These are phyloP conservation scores for Limonius californicus DNA, from an alignment of 1,140 invertebrate genomes.

Conservation along the genomic window DNA sequence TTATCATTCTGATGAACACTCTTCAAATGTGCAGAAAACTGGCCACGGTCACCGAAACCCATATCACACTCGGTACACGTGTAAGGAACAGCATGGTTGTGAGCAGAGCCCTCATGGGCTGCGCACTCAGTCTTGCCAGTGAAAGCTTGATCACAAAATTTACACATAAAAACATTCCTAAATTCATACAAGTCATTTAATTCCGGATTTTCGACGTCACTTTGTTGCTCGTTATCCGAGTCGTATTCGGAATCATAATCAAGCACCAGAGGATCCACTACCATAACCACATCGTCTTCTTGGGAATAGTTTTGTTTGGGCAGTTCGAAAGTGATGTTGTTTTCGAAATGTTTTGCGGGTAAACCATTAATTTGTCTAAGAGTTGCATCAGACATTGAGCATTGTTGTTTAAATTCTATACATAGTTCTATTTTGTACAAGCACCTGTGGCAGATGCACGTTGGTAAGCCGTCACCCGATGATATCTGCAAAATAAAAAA, in stretches of 20 bases:
- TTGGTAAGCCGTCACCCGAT: slow-evolving; percentile 55
- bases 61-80: slow-evolving; percentile 57
- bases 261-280: slow-evolving; percentile 57
- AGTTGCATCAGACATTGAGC: slow-evolving; percentile 54
- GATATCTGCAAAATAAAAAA: slow-evolving; percentile 38
- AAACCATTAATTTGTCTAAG: slow-evolving; percentile 50
- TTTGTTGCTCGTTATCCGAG: slow-evolving; percentile 33
- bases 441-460: slow-evolving; percentile 57
- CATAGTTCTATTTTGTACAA: slow-evolving; percentile 57
- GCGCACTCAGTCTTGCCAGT: slow-evolving; percentile 55
- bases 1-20: slow-evolving; percentile 60
- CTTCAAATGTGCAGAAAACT: slow-evolving; percentile 59
- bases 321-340: neutral
- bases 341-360: slow-evolving; percentile 33
- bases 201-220: slow-evolving; percentile 36
- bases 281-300: slow-evolving; percentile 58
- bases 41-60: slow-evolving; percentile 52
- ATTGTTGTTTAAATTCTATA: slow-evolving; percentile 54
- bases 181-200: slow-evolving; percentile 39
- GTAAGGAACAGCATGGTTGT: slow-evolving; percentile 49
- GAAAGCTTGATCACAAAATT: slow-evolving; percentile 65
- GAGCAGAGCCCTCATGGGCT: slow-evolving; percentile 53
- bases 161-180: slow-evolving; percentile 61
- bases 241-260: slow-evolving; percentile 56
- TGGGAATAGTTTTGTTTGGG: slow-evolving; percentile 21